Percentiles rank a stretch among this genome's conserved stretches.
Conservation (phyloP, 1,140 invertebrate genomes). For the Anthonomus grandis region DNA sequence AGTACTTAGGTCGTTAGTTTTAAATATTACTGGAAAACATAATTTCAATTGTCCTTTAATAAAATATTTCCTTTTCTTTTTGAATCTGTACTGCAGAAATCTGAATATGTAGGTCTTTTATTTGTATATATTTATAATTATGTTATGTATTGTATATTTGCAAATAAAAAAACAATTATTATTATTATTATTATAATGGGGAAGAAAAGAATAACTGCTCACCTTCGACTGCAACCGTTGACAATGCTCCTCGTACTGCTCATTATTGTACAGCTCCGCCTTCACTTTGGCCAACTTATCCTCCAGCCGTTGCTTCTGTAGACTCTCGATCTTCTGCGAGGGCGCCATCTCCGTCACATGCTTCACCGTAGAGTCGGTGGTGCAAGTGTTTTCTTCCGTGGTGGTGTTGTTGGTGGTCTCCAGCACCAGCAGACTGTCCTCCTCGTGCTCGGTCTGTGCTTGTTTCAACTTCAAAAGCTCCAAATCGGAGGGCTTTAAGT, state of each 20-base stretch:
- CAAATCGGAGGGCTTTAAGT: conserved; percentile 36
- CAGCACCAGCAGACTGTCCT: conserved; percentile 57
- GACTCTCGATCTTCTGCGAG: conserved; percentile 27
- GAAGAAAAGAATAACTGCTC: too few relatives aligned
- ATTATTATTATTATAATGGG: too few relatives aligned
- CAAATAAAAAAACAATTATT: too few relatives aligned
- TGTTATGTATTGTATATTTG: too few relatives aligned
- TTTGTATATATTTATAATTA: too few relatives aligned
- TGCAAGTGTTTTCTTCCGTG: conserved; percentile 56
- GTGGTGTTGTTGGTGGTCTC: conserved; percentile 59
- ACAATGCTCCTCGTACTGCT: conserved; percentile 64
- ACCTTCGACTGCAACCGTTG: conserved; percentile 64
- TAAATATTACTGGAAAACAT: too few relatives aligned
- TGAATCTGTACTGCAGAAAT: too few relatives aligned
- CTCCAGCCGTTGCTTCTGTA: conserved; percentile 34
- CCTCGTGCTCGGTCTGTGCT: conserved; percentile 52
- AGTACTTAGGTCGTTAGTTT: too few relatives aligned
- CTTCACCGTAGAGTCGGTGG: conserved; percentile 48
- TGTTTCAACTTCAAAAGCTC: conserved; percentile 36
- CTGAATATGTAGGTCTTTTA: too few relatives aligned
- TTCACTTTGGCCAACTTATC: conserved; percentile 41
- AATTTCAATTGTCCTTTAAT: too few relatives aligned
- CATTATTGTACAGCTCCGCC: conserved; percentile 41
- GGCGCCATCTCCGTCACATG: conserved; percentile 40
- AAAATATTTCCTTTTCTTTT: too few relatives aligned